These are phyloP conservation scores for Pelodiscus sinensis DNA, from an alignment of 2,113 vertebrate genomes.

Conservation along the genomic window DNA sequence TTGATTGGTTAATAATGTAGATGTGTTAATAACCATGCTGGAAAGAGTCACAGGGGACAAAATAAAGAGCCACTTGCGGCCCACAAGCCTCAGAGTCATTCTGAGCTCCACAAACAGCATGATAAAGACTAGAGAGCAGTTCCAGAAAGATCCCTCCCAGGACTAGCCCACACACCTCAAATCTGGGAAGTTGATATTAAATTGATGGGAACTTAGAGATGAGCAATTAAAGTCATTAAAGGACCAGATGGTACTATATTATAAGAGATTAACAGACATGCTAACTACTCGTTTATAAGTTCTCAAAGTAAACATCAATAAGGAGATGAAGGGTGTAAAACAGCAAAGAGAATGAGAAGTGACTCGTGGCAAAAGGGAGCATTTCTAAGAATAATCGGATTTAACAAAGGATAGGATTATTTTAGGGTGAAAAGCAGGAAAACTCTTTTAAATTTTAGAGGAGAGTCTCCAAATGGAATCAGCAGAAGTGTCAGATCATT, in stretches of 20 bases:
- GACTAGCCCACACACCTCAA: not conserved
- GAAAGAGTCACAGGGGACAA: not conserved
- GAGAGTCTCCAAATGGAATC: not conserved
- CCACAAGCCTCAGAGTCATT: not conserved
- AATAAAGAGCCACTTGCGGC: not conserved
- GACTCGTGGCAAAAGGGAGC: not conserved
- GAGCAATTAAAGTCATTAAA: not conserved
- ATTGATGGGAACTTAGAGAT: not conserved
- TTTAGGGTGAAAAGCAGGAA: not conserved
- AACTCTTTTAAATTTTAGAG: fast-evolving
- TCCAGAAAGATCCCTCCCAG: not conserved
- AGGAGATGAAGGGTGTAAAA: not conserved
- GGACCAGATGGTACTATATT: fast-evolving
- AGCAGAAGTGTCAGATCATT: not conserved
- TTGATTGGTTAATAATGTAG: not conserved
- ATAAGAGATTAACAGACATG: not conserved
- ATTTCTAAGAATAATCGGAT: not conserved
- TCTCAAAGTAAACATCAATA: not conserved
- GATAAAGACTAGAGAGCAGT: not conserved
- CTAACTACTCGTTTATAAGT: not conserved
- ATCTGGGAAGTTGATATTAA: not conserved
- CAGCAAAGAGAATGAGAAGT: not conserved
- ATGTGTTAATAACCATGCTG: not conserved
- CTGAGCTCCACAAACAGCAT: not conserved
- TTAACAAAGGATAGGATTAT: not conserved